Conservation (phyloP, 2,797 vertebrate genomes). For the Psittacula derbiana region DNA sequence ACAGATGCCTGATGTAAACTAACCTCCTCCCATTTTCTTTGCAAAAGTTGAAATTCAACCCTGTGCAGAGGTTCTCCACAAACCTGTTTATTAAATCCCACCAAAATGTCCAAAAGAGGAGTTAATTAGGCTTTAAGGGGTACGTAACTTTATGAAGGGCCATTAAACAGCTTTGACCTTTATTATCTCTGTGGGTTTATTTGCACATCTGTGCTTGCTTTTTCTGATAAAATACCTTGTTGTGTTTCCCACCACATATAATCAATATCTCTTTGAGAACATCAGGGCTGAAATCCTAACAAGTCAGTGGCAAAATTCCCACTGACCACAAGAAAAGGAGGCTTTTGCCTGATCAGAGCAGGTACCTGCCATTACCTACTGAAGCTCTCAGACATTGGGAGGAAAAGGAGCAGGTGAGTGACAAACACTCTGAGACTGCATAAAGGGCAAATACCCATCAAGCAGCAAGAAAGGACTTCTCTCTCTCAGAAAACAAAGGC, state of each 20-base stretch:
- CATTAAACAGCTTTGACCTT: slow-evolving; percentile 22
- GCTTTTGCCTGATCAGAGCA: neutral
- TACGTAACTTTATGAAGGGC: slow-evolving; percentile 12
- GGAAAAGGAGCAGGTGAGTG: neutral
- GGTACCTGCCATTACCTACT: neutral
- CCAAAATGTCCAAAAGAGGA: slow-evolving; percentile 2
- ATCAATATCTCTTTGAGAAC: neutral
- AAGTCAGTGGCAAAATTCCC: neutral
- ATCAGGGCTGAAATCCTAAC: neutral
- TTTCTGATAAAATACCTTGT: neutral
- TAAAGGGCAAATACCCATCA: neutral
- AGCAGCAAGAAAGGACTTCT: neutral
- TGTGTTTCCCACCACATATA: neutral
- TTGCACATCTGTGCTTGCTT: neutral
- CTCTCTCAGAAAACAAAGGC: too few species aligned
- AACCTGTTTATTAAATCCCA: slow-evolving; percentile 2
- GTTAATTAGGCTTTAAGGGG: slow-evolving; percentile 44
- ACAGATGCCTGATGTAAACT: slow-evolving; percentile 38
- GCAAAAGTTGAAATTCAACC: neutral
- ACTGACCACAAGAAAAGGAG: neutral
- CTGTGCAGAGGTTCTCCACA: neutral
- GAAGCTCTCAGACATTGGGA: accelerated
- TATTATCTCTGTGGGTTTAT: slow-evolving; percentile 3
- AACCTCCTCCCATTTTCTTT: slow-evolving; percentile 9
- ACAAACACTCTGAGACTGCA: neutral